These are phyloP conservation scores for Steatornis caripensis DNA, from an alignment of 2,113 vertebrate genomes.

Conservation along the genomic window DNA sequence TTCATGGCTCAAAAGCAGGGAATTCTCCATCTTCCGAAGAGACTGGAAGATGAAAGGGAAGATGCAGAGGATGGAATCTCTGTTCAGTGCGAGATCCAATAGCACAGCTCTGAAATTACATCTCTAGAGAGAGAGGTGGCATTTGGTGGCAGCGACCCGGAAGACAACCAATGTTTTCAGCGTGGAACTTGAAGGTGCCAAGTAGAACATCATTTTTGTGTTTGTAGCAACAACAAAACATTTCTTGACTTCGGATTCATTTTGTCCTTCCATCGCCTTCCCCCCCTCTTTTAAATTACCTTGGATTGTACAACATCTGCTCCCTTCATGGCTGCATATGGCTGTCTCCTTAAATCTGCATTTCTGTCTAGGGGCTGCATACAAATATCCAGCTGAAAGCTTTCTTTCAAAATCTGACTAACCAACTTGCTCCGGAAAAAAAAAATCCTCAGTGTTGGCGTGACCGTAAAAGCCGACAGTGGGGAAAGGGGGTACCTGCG, in stretches of 20 bases:
- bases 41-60: background rate
- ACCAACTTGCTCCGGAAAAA: background rate
- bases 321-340: conserved; percentile 56
- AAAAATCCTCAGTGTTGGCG: background rate
- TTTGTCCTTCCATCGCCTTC: conserved; percentile 63
- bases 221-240: background rate
- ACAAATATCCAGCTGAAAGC: conserved; percentile 59
- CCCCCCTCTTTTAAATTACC: conserved; percentile 60
- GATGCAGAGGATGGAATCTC: background rate
- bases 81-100: background rate
- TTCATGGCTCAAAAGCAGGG: background rate
- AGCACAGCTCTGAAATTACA: background rate
- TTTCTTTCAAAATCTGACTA: conserved; percentile 8
- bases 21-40: background rate
- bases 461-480: background rate
- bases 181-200: background rate
- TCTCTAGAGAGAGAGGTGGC: background rate
- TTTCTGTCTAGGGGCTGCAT: conserved; percentile 54
- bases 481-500: background rate
- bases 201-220: background rate
- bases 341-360: conserved; percentile 51
- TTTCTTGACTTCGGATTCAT: background rate
- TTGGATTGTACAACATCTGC: conserved; percentile 64
- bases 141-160: conserved; percentile 13
- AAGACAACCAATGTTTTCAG: background rate